These are phyloP conservation scores for Brachyptera risi DNA, from an alignment of 2,888 invertebrate species.

Conservation along the genomic window DNA sequence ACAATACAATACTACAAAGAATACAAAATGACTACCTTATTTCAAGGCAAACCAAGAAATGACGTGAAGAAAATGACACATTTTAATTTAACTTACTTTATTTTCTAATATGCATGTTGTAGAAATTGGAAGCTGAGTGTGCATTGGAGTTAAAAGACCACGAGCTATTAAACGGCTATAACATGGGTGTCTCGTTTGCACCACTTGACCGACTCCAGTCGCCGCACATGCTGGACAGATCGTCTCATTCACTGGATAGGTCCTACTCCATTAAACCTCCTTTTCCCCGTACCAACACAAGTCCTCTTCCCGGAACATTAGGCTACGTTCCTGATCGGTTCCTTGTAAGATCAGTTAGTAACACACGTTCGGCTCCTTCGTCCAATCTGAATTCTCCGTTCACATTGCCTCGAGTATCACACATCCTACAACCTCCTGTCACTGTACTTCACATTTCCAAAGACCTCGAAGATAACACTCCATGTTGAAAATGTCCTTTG, in stretches of 20 bases:
- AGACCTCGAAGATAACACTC: not conserved
- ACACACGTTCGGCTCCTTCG: not conserved
- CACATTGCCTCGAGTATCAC: slow-evolving; percentile 42
- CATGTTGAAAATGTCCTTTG: not conserved
- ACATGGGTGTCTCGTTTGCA: slow-evolving; percentile 40
- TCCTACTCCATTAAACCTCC: not conserved
- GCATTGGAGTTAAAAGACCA: slow-evolving; percentile 46
- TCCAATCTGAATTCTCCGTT: slow-evolving; percentile 41
- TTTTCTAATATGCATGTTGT: slow-evolving; percentile 43
- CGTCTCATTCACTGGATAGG: slow-evolving; percentile 34
- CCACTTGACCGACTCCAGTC: slow-evolving; percentile 42
- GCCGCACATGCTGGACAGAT: slow-evolving; percentile 40
- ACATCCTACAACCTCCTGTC: slow-evolving; percentile 33
- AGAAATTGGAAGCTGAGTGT: slow-evolving; percentile 53
- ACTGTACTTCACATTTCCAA: not conserved
- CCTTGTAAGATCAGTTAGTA: not conserved
- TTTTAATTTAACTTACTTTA: no score
- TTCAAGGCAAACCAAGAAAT: no score
- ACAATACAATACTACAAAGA: no score
- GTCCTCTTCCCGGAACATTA: not conserved
- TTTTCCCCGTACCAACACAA: not conserved
- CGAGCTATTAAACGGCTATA: slow-evolving; percentile 41
- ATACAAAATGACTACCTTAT: no score
- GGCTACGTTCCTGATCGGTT: not conserved
- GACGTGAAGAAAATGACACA: no score